Percentiles rank a stretch among this genome's conserved stretches.
These are phyloP conservation scores for Pentalonia nigronervosa DNA, from an alignment of 1,140 invertebrate genomes.

Conservation along the genomic window DNA sequence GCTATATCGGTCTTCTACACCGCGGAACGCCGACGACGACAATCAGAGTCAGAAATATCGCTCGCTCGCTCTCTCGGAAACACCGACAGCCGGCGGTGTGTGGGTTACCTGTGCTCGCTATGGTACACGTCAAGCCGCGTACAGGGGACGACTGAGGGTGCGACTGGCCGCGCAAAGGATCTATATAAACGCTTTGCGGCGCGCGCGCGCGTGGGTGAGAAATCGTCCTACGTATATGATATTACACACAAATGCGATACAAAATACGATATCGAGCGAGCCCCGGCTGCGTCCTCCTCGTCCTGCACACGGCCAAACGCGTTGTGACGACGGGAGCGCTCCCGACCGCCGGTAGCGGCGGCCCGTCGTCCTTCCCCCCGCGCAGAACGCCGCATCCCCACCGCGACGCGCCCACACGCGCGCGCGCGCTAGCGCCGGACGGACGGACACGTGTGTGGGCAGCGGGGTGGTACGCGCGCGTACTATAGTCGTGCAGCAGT, in stretches of 20 bases:
- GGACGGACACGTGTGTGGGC: background rate
- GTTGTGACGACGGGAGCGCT: conserved; percentile 34
- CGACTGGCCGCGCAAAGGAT: background rate
- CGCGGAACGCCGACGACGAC: background rate
- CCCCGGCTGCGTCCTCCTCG: conserved; percentile 33
- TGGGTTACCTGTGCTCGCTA: background rate
- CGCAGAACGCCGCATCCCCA: background rate
- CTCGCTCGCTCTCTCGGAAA: background rate
- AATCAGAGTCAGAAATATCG: background rate
- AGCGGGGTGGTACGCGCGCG: too few species aligned
- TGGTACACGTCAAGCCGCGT: background rate
- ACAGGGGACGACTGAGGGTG: conserved; percentile 50
- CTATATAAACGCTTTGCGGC: background rate
- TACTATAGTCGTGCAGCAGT: background rate
- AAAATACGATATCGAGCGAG: conserved; percentile 30
- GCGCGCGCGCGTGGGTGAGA: background rate
- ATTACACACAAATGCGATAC: background rate
- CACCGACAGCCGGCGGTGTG: too few species aligned
- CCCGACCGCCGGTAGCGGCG: background rate
- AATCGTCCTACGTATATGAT: background rate
- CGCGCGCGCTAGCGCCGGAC: background rate
- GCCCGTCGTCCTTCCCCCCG: background rate
- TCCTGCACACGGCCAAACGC: conserved; percentile 48
- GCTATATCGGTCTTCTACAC: background rate
- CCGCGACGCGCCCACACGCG: background rate